These are phyloP conservation scores for Mobula hypostoma DNA, from an alignment of 2,113 vertebrate species.

Conservation along the genomic window DNA sequence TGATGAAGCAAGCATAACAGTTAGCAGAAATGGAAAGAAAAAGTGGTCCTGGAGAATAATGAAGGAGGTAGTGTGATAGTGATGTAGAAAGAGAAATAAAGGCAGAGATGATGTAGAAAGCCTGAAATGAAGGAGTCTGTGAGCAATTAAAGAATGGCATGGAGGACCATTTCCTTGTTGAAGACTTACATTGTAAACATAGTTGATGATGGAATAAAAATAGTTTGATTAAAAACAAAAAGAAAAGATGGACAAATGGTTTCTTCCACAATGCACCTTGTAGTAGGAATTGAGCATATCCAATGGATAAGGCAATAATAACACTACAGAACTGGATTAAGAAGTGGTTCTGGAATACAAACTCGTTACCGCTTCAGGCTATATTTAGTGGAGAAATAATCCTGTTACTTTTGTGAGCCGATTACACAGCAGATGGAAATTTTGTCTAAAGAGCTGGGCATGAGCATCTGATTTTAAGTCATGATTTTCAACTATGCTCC, in stretches of 20 bases:
- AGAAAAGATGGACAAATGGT: not conserved
- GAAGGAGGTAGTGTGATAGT: not conserved
- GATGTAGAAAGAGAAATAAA: not conserved
- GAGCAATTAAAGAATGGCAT: not conserved
- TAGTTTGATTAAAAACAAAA: not conserved
- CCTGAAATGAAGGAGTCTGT: not conserved
- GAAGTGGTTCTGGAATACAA: constrained; percentile 5
- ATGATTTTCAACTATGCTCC: not conserved
- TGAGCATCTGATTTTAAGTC: constrained; percentile 13
- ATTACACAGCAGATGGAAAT: not conserved
- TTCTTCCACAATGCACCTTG: not conserved
- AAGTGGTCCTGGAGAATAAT: not conserved
- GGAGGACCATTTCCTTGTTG: not conserved
- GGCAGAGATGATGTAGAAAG: not conserved
- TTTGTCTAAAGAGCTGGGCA: not conserved
- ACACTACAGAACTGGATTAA: not conserved
- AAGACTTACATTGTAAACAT: not conserved
- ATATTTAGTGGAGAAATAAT: constrained; percentile 2
- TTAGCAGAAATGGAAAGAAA: not conserved
- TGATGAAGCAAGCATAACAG: too few species aligned
- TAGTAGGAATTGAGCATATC: constrained; percentile 19
- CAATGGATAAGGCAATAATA: not conserved
- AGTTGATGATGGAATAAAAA: not conserved
- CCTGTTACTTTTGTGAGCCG: not conserved
- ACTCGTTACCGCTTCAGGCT: not conserved